Evolutionary conservation across 2,888 invertebrate genomes (phyloP).

Genomic region (Siphonodentalium dalli): DNA sequence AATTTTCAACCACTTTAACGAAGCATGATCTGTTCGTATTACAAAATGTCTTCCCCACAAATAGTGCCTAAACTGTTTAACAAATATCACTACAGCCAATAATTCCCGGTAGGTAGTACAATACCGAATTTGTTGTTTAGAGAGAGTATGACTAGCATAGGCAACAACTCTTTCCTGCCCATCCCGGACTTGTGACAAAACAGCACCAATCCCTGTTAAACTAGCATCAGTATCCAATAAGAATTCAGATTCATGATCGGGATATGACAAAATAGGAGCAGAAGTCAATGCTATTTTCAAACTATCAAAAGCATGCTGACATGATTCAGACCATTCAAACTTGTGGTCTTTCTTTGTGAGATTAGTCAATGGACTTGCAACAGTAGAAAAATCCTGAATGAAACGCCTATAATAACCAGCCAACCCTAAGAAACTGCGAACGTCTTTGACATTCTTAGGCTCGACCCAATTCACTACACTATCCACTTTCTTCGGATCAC

Average conservation of each 20-base stretch:
- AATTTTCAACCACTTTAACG: conserved; percentile 1
- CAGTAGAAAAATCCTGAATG: not conserved
- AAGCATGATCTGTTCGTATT: conserved; percentile 3
- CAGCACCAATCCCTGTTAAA: conserved; percentile 4
- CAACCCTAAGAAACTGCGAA: conserved; percentile 1
- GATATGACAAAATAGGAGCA: conserved; percentile 5
- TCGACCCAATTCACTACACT: conserved; percentile 10
- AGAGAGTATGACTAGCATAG: conserved; percentile 7
- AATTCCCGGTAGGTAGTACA: conserved; percentile 9
- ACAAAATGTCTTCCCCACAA: not conserved
- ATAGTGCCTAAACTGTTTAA: conserved; percentile 5
- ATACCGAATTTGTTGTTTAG: conserved; percentile 2
- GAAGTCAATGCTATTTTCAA: conserved; percentile 1
- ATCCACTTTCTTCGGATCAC: conserved; percentile 7
- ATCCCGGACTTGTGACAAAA: conserved; percentile 10
- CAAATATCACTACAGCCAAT: not conserved
- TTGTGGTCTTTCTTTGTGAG: not conserved
- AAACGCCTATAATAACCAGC: not conserved
- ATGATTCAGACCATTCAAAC: not conserved
- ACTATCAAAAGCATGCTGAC: conserved; percentile 4
- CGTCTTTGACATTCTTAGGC: conserved; percentile 7
- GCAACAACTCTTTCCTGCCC: conserved; percentile 6
- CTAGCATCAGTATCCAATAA: conserved; percentile 6
- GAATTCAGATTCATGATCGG: not conserved
- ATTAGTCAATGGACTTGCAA: not conserved